Percentiles rank a stretch among this genome's conserved stretches.
These are phyloP conservation scores for Sycobia sp. DNA, from an alignment of 1,140 invertebrate species.

Conservation along the genomic window DNA sequence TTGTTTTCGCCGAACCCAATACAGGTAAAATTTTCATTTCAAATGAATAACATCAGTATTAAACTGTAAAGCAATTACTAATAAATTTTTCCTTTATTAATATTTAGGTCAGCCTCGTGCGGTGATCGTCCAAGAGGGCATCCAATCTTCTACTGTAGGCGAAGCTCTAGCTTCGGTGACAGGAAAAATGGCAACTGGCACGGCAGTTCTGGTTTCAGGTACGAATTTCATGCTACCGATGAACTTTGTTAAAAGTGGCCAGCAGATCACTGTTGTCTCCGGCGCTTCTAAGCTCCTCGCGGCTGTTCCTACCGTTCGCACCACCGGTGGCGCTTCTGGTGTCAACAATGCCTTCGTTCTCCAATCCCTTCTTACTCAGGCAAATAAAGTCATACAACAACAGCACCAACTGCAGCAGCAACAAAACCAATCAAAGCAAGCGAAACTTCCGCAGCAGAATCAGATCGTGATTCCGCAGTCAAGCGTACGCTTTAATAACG, in stretches of 20 bases:
- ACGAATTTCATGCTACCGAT: conserved; percentile 72
- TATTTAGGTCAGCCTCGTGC: conserved; percentile 51
- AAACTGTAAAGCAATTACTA: too few species aligned
- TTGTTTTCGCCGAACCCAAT: conserved; percentile 53
- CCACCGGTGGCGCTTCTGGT: conserved; percentile 42
- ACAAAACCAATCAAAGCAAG: conserved; percentile 17
- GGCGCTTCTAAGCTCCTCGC: conserved; percentile 70
- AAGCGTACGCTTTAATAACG: conserved; percentile 41
- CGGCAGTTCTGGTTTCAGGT: conserved; percentile 70
- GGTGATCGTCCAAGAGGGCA: conserved; percentile 61
- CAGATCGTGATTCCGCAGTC: conserved; percentile 37
- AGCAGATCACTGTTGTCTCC: conserved; percentile 74
- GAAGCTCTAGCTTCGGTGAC: conserved; percentile 60
- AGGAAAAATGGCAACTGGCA: conserved; percentile 53
- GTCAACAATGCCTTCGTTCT: conserved; percentile 62
- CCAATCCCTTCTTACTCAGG: conserved; percentile 64
- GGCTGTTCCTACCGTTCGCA: conserved; percentile 66
- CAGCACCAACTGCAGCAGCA: conserved; percentile 40
- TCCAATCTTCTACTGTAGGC: conserved; percentile 56
- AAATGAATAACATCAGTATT: too few species aligned
- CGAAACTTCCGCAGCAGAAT: conserved; percentile 11
- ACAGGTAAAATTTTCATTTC: conserved; percentile 14
- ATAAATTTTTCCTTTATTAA: too few species aligned
- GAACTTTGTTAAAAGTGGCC: conserved; percentile 71
- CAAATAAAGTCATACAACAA: conserved; percentile 60